A percentile compares a stretch with the other conserved stretches of the same genome.
Conservation (phyloP, 2,113 vertebrate genomes). For the Diadophis punctatus region DNA sequence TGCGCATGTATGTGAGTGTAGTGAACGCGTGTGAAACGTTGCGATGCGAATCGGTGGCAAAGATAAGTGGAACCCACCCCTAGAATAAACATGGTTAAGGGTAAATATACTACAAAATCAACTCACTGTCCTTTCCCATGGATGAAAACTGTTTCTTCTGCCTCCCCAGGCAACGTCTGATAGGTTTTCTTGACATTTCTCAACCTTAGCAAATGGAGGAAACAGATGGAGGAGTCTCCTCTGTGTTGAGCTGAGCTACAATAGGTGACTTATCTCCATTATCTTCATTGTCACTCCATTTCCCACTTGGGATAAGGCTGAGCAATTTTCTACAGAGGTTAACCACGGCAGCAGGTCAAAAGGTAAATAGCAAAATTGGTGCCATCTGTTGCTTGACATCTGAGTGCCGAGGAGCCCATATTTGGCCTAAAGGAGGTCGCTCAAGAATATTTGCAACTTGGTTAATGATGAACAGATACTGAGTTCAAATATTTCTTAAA, state of each 20-base stretch:
- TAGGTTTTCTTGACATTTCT: background rate
- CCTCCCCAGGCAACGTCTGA: background rate
- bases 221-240: background rate
- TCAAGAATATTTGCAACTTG: background rate
- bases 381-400: background rate
- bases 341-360: background rate
- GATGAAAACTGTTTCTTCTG: background rate
- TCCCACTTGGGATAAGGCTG: background rate
- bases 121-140: background rate
- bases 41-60: too few species aligned
- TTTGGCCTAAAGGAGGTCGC: background rate
- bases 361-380: background rate
- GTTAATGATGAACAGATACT: background rate
- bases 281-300: background rate
- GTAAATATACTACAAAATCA: background rate
- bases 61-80: too few species aligned
- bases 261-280: background rate
- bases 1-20: too few species aligned
- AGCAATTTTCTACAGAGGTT: background rate
- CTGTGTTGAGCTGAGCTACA: background rate
- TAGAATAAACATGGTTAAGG: background rate
- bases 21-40: too few species aligned
- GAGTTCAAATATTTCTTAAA: background rate
- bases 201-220: background rate
- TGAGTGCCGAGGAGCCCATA: fast-evolving